phyloP scores from a whole-genome alignment of 2,113 vertebrate species.

The Ameiurus melas region DNA sequence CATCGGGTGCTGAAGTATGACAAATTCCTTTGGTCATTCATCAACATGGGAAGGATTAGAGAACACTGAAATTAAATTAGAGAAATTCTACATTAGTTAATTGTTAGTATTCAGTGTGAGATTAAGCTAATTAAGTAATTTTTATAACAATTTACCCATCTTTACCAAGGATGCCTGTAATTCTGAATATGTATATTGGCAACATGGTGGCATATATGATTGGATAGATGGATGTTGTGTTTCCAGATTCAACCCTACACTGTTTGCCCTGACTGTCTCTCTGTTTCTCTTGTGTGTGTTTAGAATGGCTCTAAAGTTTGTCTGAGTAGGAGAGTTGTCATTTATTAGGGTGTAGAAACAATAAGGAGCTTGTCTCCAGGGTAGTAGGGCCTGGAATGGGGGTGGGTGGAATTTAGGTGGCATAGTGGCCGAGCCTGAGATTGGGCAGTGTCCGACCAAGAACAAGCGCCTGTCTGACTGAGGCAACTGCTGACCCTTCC shows the following conservation, averaged over 20 bases:
- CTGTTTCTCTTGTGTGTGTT: conserved; percentile 54
- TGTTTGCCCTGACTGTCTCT: conserved; percentile 26
- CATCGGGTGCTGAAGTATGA: too few relatives aligned
- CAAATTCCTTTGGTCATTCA: neutral
- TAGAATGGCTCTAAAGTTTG: conserved; percentile 68
- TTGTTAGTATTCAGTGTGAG: neutral
- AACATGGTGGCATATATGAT: neutral
- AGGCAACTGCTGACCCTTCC: conserved; percentile 79
- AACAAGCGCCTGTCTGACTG: conserved; percentile 80
- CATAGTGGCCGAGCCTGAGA: conserved; percentile 68
- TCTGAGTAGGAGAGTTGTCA: conserved; percentile 74
- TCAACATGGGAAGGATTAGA: neutral
- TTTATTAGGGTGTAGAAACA: conserved; percentile 77
- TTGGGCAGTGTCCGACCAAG: conserved; percentile 76
- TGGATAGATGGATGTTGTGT: neutral
- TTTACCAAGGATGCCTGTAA: neutral
- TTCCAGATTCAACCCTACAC: neutral
- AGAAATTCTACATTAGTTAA: neutral
- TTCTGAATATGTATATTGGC: too few relatives aligned
- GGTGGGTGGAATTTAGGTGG: conserved; percentile 52
- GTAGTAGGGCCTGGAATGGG: conserved; percentile 59
- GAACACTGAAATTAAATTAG: neutral
- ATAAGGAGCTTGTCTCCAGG: conserved; percentile 77
- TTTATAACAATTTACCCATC: neutral
- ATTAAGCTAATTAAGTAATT: neutral